A percentile compares a stretch with the other conserved stretches of the same genome.
Conservation (phyloP, 1,140 invertebrate genomes). For the Bombus ignitus region DNA sequence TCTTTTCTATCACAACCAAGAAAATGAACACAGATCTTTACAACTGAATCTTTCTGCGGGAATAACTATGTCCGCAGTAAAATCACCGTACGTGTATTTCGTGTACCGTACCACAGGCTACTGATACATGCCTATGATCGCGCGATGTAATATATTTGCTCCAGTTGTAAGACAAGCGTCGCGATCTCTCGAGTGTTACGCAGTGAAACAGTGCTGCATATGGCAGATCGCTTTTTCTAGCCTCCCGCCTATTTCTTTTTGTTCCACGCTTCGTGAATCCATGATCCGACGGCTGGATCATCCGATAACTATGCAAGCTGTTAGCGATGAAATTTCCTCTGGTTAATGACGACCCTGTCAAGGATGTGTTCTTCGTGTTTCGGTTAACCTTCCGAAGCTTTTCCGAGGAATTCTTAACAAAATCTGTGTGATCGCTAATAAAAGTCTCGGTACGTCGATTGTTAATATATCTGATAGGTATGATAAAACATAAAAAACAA, state of each 20-base stretch:
- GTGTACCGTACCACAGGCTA: constrained; percentile 61
- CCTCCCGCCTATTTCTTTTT: constrained; percentile 27
- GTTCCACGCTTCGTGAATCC: background rate
- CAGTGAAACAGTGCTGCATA: constrained; percentile 26
- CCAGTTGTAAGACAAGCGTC: constrained; percentile 30
- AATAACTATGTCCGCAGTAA: background rate
- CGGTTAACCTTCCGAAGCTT: background rate
- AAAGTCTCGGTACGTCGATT: background rate
- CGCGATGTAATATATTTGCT: constrained; percentile 61
- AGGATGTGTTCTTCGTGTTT: background rate
- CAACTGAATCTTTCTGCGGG: background rate
- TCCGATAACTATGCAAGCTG: background rate
- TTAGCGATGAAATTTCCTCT: background rate
- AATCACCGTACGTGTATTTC: constrained; percentile 61
- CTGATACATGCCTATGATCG: constrained; percentile 63
- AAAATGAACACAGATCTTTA: background rate
- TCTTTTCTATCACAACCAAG: background rate
- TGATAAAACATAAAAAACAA: too few species aligned
- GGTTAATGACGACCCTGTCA: background rate
- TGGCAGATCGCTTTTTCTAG: constrained; percentile 58
- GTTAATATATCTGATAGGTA: too few species aligned
- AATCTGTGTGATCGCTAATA: background rate
- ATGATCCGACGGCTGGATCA: background rate
- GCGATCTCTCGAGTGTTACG: constrained; percentile 30
- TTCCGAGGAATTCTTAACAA: background rate